phyloP scores from a whole-genome alignment of 2,113 vertebrate genomes.

The Vidua chalybeata region DNA sequence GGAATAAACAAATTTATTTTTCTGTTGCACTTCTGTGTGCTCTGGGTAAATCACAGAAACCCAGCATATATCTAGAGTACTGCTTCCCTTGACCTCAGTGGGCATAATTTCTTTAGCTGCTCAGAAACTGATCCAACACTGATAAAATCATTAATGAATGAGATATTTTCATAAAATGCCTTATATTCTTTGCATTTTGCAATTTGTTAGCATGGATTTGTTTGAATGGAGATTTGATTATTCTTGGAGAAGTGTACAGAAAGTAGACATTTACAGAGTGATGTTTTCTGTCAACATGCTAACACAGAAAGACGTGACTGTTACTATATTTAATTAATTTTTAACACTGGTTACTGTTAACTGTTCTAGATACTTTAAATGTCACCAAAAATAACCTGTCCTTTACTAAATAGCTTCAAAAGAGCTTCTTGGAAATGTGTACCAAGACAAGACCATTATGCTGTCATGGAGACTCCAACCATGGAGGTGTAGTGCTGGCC shows the following conservation, averaged over 20 bases:
- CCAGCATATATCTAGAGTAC: neutral
- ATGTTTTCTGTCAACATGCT: neutral
- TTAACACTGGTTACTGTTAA: neutral
- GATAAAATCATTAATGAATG: rapidly evolving
- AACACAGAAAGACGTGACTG: neutral
- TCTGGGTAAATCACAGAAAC: neutral
- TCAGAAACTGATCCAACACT: neutral
- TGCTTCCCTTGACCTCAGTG: neutral
- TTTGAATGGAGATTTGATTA: neutral
- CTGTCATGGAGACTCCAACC: rapidly evolving
- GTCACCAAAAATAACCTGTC: neutral
- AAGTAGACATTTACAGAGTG: neutral
- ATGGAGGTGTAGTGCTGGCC: neutral
- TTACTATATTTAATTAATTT: neutral
- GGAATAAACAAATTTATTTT: neutral
- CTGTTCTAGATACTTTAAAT: neutral
- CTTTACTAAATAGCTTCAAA: neutral
- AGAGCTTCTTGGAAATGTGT: neutral
- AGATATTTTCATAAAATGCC: neutral
- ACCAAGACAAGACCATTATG: neutral
- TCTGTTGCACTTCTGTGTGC: neutral
- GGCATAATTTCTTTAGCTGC: neutral
- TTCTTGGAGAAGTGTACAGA: neutral
- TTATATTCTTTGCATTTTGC: neutral
- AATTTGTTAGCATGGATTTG: neutral